Evolutionary conservation across 2,113 vertebrate species (phyloP), one percentile per base, ranked within the genome.

Genomic region (Hydrochoerus hydrochaeris): DNA sequence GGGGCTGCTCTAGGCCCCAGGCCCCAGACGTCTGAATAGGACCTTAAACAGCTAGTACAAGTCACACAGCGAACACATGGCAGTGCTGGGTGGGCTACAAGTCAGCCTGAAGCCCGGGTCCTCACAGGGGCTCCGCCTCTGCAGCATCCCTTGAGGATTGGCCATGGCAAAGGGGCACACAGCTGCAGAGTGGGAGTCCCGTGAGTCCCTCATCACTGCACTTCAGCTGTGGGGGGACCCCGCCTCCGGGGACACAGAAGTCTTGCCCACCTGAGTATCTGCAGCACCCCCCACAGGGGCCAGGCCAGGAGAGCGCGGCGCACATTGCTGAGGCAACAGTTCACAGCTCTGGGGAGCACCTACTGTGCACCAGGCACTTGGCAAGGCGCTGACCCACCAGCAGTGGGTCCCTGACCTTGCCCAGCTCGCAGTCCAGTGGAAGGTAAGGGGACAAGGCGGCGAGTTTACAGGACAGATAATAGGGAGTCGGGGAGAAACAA

Each of bases 401-500:
- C 63, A 44, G 1, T 19, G 60, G 54, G 11, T 38, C 17, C 12
- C 85, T 65, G 82, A 19, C 62, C 41, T 78, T 17, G 16, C 38
- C 41, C 49, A 57, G 73, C 44, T 52, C 60, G 57, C 1, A 14
- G 28, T 16, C 44, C 63, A 57, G 28, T 52, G 46, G 71, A 49
- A 85, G 60, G 57, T 30, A 38, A 22, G 90, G 12, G 73, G 63
- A 90, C 24, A 80, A 44, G 44, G 13, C 11, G n/a, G n/a, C 17
- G 19, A 22, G 24, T 75, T 69, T 49, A 20, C 4, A 26, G n/a
- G 5, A 28, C 0, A 82, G 85, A 19, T 26, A 20, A 24, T 57
- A 85, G 38, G 0, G 14, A 41, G 3, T 0, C 3, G 2, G 8
- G 14, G 22, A 8, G 54, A 26, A 32, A 19, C 46, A 5, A 44